A percentile compares a stretch with the other conserved stretches of the same genome.
Conservation (phyloP, 1,140 invertebrate genomes). For the Hypsibius dujardini region DNA sequence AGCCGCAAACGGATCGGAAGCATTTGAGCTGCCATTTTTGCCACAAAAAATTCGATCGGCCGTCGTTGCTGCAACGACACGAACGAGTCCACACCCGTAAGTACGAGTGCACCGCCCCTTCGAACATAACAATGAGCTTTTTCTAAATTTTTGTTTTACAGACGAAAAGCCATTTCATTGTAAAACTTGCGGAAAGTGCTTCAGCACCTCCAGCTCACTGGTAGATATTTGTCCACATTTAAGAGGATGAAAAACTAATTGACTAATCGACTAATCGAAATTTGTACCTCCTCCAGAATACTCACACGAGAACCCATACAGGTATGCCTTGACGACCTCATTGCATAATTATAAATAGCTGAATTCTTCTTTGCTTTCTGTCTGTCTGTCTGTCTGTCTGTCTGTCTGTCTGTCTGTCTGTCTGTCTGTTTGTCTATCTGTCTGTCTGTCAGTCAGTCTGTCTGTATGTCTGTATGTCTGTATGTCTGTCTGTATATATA, state of each 20-base stretch:
- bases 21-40: constrained; percentile 64
- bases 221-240: constrained; percentile 48
- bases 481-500: too few species aligned
- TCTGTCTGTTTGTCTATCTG: too few species aligned
- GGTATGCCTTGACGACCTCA: background rate
- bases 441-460: too few species aligned
- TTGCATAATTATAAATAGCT: background rate
- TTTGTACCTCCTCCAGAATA: constrained; percentile 7
- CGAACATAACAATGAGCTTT: too few species aligned
- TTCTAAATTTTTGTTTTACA: constrained; percentile 37
- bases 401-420: too few species aligned
- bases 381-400: too few species aligned
- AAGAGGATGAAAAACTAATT: too few species aligned
- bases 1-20: constrained; percentile 32
- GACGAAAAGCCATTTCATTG: constrained; percentile 91
- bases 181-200: constrained; percentile 62
- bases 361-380: background rate
- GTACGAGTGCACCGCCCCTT: too few species aligned
- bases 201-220: constrained; percentile 80
- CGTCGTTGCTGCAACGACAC: constrained; percentile 57
- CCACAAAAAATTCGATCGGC: constrained; percentile 67
- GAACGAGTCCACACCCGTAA: constrained; percentile 59
- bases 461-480: too few species aligned
- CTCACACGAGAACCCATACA: background rate
- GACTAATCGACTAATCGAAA: too few species aligned